phyloP scores from a whole-genome alignment of 2,797 vertebrate species.

The Sarcophilus harrisii region DNA sequence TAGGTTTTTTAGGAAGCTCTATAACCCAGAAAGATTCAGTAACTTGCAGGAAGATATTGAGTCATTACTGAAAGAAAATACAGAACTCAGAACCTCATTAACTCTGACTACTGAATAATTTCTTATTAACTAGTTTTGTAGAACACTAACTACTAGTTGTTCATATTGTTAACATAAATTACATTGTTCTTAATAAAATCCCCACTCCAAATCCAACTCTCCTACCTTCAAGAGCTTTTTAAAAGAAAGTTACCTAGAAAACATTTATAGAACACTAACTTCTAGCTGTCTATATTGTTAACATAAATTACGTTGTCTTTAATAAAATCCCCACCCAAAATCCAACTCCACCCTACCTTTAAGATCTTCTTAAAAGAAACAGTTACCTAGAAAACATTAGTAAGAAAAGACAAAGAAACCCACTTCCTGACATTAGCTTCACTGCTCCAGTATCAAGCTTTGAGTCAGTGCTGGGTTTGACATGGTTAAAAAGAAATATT shows the following conservation, averaged over 20 bases:
- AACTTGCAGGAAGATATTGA: neutral
- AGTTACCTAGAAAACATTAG: slow-evolving; percentile 75
- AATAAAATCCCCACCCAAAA: slow-evolving; percentile 22
- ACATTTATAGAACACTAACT: slow-evolving; percentile 22
- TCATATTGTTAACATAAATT: slow-evolving; percentile 15
- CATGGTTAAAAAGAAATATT: neutral
- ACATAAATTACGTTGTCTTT: slow-evolving; percentile 25
- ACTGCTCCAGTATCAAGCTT: slow-evolving; percentile 39
- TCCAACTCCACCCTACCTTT: slow-evolving; percentile 50
- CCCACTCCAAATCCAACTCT: slow-evolving; percentile 39
- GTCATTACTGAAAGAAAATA: neutral
- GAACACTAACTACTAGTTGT: neutral
- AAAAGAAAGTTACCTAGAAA: slow-evolving; percentile 75
- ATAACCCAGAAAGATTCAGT: neutral
- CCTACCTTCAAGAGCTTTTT: slow-evolving; percentile 57
- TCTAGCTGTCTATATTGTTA: neutral
- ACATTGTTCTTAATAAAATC: slow-evolving; percentile 25
- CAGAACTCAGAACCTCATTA: neutral
- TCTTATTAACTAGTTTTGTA: neutral
- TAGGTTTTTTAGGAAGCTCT: neutral
- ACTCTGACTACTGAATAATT: neutral
- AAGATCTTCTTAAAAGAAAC: slow-evolving; percentile 62
- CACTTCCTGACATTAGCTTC: slow-evolving; percentile 72
- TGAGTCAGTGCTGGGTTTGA: slow-evolving; percentile 10
- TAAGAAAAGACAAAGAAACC: slow-evolving; percentile 70